phyloP scores from a whole-genome alignment of 2,888 invertebrate genomes.

The Theristus sp. region DNA sequence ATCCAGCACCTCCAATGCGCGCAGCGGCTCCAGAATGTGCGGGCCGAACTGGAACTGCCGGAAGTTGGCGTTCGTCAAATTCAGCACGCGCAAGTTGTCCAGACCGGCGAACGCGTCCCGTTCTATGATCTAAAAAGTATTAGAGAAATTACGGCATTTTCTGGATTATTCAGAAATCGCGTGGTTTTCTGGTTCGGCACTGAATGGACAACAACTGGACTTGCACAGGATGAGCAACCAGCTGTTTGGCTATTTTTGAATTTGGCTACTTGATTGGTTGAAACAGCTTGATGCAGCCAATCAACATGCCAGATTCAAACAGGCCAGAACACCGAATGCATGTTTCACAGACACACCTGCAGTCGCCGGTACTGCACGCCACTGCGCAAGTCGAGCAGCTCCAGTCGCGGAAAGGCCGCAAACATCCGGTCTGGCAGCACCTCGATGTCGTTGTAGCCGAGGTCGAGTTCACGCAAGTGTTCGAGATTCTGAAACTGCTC shows the following conservation, averaged over 20 bases:
- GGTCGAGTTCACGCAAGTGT: background rate
- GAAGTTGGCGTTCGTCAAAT: background rate
- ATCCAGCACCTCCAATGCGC: background rate
- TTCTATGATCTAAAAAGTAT: no score
- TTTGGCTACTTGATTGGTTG: no score
- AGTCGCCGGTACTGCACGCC: background rate
- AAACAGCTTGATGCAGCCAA: no score
- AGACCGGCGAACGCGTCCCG: background rate
- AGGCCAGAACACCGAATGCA: no score
- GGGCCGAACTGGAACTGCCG: background rate
- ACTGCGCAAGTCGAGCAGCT: background rate
- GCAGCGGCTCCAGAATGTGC: background rate
- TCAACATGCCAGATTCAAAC: no score
- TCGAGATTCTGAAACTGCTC: background rate
- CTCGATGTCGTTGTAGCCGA: background rate
- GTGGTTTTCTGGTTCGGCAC: no score
- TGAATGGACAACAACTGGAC: no score
- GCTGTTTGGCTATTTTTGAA: no score
- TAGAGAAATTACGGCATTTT: no score
- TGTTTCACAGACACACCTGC: no score
- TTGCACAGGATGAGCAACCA: no score
- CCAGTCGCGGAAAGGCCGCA: background rate
- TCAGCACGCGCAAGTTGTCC: background rate
- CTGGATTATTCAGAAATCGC: no score
- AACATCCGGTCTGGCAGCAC: background rate